phyloP scores from a whole-genome alignment of 2,797 vertebrate genomes.

The Fratercula arctica region DNA sequence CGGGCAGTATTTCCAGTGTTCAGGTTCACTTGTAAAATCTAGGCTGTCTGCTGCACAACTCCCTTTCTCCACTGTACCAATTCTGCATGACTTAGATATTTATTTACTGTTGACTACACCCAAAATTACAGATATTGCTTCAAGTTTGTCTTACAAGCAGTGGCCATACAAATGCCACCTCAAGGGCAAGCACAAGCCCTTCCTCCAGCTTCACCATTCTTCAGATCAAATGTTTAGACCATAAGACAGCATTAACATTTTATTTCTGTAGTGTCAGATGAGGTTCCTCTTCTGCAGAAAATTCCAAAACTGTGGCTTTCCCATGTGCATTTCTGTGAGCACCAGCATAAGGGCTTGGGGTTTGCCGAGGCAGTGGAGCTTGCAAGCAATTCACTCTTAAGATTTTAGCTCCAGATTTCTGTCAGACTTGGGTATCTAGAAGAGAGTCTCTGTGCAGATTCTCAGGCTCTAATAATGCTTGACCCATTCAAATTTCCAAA shows the following conservation, averaged over 20 bases:
- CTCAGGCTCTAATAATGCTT: background rate
- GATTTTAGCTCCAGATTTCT: background rate
- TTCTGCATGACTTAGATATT: background rate
- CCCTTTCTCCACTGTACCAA: background rate
- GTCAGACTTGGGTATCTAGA: background rate
- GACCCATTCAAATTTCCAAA: background rate
- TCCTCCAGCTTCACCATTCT: background rate
- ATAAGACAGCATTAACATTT: background rate
- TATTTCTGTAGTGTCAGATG: background rate
- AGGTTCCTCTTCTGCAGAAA: background rate
- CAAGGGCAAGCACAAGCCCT: background rate
- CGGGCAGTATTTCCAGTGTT: background rate
- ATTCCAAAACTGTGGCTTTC: background rate
- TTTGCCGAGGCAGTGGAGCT: background rate
- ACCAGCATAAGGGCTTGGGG: accelerated
- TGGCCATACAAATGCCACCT: background rate
- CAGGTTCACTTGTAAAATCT: background rate
- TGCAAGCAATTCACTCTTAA: background rate
- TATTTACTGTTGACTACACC: background rate
- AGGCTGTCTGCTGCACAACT: background rate
- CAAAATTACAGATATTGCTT: background rate
- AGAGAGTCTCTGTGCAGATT: background rate
- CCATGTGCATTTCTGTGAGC: background rate
- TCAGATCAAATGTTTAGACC: background rate
- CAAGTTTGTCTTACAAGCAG: background rate